phyloP scores from a whole-genome alignment of 2,113 vertebrate species.

The Sceloporus undulatus region DNA sequence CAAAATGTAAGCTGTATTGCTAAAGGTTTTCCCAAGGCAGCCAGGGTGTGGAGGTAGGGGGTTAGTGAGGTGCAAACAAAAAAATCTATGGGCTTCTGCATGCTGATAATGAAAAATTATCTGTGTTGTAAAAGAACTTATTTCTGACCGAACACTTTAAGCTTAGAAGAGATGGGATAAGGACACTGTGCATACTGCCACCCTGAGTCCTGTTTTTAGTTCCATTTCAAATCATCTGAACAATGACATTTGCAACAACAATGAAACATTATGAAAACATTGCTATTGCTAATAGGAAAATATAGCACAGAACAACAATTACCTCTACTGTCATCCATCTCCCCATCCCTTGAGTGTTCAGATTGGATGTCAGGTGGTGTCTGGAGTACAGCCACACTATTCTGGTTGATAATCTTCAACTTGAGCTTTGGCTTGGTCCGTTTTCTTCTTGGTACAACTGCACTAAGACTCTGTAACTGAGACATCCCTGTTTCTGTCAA shows the following conservation, averaged over 20 bases:
- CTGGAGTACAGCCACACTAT: constrained; percentile 96
- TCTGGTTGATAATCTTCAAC: constrained; percentile 98
- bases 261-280: neutral
- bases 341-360: constrained; percentile 91
- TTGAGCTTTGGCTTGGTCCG: constrained; percentile 96
- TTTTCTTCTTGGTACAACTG: constrained; percentile 87
- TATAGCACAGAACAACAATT: constrained; percentile 57
- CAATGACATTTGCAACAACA: neutral
- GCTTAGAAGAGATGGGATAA: neutral
- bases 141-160: neutral
- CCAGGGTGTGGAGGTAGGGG: too few relatives aligned
- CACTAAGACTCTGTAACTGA: constrained; percentile 93
- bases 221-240: neutral
- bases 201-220: neutral
- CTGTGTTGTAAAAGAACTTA: neutral
- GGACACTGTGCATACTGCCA: neutral
- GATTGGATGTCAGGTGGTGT: constrained; percentile 87
- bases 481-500: constrained; percentile 94
- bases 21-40: too few relatives aligned
- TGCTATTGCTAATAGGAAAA: constrained; percentile 32
- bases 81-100: too few relatives aligned
- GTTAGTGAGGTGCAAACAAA: too few relatives aligned
- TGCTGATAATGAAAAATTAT: neutral
- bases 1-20: too few relatives aligned
- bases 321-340: constrained; percentile 91